phyloP scores from a whole-genome alignment of 2,797 vertebrate genomes.

The Anableps anableps region DNA sequence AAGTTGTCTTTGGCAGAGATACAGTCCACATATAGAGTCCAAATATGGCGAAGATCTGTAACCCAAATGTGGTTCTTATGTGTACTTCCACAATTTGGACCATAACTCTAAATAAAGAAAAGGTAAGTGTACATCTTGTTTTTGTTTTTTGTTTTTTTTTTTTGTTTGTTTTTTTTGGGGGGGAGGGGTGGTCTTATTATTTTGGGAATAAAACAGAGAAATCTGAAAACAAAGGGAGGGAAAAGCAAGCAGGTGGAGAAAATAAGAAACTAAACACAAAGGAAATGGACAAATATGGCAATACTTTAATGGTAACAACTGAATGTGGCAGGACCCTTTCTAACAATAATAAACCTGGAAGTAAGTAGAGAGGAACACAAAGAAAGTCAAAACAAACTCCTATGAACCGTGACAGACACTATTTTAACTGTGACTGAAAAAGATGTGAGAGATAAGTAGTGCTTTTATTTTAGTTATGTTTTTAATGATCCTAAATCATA shows the following conservation, averaged over 20 bases:
- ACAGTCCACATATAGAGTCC: constrained; percentile 37
- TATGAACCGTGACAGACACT: not conserved
- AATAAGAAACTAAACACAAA: not conserved
- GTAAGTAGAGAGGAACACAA: not conserved
- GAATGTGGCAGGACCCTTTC: not conserved
- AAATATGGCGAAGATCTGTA: constrained; percentile 7
- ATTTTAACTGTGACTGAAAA: not conserved
- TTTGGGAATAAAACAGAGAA: not conserved
- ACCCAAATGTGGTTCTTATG: constrained; percentile 12
- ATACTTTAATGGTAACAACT: not conserved
- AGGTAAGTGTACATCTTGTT: not conserved
- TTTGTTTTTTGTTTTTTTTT: not conserved
- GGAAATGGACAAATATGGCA: not conserved
- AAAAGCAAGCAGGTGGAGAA: not conserved
- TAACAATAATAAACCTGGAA: not conserved
- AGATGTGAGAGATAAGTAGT: not conserved
- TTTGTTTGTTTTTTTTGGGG: not conserved
- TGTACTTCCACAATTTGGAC: constrained; percentile 24
- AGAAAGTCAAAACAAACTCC: not conserved
- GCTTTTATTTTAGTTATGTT: not conserved
- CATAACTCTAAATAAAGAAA: constrained; percentile 2
- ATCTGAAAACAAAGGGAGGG: not conserved
- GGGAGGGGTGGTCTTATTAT: too few species aligned
- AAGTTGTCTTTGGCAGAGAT: constrained; percentile 54
- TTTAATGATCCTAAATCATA: not conserved